Base-by-base conservation (phyloP, 2,797 vertebrate genomes). In the Leptatherina wallacei region DNA sequence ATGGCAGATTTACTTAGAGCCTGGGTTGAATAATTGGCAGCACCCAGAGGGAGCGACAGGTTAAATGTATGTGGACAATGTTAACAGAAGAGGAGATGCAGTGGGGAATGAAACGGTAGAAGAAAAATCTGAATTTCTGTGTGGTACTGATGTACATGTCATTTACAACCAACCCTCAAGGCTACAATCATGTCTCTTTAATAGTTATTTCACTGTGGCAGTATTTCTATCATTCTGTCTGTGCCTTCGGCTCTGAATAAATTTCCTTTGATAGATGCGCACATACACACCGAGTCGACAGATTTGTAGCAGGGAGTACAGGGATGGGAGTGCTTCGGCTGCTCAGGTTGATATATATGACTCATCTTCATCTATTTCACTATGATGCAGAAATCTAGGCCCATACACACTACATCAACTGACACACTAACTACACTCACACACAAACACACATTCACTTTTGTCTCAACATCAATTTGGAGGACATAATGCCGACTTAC, bases 281-380 rank as follows among this genome's bases (percentile, higher is more conserved):
- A 47, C 49, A 38, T 24, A 61, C 66, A 30, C 42, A 64, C 36
- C 49, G 60, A 63, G 38, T 55, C 38, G 52, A 58, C 61, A 76
- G 73, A 91, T 91, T 88, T 88, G 84, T 79, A 65, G 82, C 65
- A 30, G 35, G 27, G 65, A 89, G 61, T 61, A 69, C 64, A 42
- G 67, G 33, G 78, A 69, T 76, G 66, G 61, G 69, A 74, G 80
- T 7, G 61, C 73, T 83, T 42, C 83, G 81, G 73, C 81, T 77
- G 83, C 77, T 78, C 67, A 44, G 74, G 65, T 61, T 84, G 86
- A 88, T 79, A 77, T 79, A 77, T 61, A 84, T 88, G 87, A 88
- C 82, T 89, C 82, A 88, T 75, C 77, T 64, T 64, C 58, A 77
- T 84, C 66, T 71, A 77, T 84, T 85, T 65, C 56, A 57, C 66